Conservation (phyloP, 35 echinoderm and acorn worm genomes). For the Acanthaster planci region DNA sequence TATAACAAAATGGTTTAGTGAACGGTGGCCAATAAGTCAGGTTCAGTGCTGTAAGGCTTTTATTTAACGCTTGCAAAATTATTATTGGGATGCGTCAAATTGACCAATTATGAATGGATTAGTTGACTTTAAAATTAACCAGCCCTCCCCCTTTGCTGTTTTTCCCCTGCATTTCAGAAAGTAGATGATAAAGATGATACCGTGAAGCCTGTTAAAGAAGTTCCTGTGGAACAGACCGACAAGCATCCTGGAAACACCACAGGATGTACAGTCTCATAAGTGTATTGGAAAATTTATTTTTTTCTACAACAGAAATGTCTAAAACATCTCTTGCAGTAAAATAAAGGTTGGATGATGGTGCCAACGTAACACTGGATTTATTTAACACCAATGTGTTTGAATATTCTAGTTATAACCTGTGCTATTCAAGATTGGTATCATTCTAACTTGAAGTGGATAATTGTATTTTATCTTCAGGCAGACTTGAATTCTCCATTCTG, state of each 20-base stretch:
- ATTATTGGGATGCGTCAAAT: not conserved
- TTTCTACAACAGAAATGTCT: no score
- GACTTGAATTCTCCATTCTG: no score
- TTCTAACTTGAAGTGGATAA: no score
- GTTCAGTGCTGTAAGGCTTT: not conserved
- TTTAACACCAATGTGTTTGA: no score
- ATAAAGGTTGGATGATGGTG: no score
- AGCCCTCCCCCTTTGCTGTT: not conserved
- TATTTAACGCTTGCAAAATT: not conserved
- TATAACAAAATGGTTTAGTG: no score
- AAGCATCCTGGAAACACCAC: constrained; percentile 82
- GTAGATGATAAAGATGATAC: constrained; percentile 79
- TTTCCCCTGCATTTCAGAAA: constrained; percentile 20
- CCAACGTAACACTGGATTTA: no score
- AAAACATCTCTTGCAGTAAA: no score
- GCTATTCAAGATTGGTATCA: no score
- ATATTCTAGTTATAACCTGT: no score
- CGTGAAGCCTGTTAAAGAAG: constrained; percentile 86
- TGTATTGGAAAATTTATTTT: no score
- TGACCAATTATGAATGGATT: not conserved
- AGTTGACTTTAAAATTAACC: not conserved
- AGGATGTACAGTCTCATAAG: constrained; percentile 83
- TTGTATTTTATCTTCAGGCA: no score
- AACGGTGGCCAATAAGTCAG: not conserved
- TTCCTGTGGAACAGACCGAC: constrained; percentile 74